Evolutionary conservation across 2,113 vertebrate species (phyloP).

Genomic region (Spheniscus mendiculus): DNA sequence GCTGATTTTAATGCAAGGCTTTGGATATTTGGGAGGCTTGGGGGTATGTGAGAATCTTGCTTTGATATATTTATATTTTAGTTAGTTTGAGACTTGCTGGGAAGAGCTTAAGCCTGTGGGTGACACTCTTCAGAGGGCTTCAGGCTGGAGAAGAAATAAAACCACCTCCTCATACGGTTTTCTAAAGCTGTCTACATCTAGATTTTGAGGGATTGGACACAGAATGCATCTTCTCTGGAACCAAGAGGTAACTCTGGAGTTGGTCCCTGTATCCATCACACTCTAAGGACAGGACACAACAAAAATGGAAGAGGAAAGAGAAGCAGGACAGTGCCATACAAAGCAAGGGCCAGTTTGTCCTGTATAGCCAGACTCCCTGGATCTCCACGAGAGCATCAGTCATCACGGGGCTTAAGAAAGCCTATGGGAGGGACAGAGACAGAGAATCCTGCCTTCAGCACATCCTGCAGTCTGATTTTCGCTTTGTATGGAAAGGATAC

Average conservation of each 20-base stretch:
- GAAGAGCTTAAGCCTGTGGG: background rate
- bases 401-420: background rate
- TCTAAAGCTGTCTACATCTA: background rate
- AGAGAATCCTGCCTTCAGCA: background rate
- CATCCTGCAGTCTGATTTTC: background rate
- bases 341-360: background rate
- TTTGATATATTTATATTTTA: background rate
- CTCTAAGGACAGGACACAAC: background rate
- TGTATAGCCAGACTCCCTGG: background rate
- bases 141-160: background rate
- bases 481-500: background rate
- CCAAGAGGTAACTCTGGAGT: background rate
- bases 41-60: background rate
- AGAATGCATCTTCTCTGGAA: background rate
- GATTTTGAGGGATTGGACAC: background rate
- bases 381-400: background rate
- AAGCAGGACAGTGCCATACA: background rate
- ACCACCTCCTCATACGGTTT: background rate
- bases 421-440: background rate
- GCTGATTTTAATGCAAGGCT: background rate
- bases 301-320: background rate
- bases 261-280: background rate
- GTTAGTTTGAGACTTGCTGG: background rate
- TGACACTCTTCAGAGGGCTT: background rate
- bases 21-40: background rate